Percentiles rank a stretch among this genome's conserved stretches.
These are phyloP conservation scores for Meriones psammophilus DNA, from an alignment of 2,797 vertebrate genomes.

Conservation along the genomic window DNA sequence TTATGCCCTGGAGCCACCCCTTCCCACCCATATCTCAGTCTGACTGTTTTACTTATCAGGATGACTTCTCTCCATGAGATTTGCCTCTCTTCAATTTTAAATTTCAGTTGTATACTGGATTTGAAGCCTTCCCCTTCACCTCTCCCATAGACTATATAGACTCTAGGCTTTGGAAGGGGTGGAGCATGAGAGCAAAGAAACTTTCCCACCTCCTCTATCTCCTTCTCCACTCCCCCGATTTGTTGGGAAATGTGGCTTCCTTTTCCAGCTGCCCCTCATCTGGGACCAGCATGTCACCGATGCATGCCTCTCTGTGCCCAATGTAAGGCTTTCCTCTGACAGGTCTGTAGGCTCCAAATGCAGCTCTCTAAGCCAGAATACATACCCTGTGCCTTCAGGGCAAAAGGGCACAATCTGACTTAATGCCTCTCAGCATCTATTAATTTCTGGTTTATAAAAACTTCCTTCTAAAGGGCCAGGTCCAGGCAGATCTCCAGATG, in stretches of 20 bases:
- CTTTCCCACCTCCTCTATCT: not conserved
- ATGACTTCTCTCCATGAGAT: constrained; percentile 34
- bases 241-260: not conserved
- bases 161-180: not conserved
- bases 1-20: not conserved
- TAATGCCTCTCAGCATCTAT: not conserved
- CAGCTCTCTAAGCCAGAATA: not conserved
- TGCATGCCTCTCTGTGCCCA: not conserved
- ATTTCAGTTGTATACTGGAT: not conserved
- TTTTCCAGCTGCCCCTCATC: not conserved
- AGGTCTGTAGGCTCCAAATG: not conserved
- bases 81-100: constrained; percentile 32
- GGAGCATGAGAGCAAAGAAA: not conserved
- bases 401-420: not conserved
- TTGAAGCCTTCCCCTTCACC: not conserved
- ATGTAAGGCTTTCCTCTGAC: not conserved
- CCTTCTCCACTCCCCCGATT: no score
- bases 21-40: not conserved
- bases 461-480: not conserved
- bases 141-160: not conserved
- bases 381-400: not conserved
- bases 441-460: not conserved
- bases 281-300: not conserved
- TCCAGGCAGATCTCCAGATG: not conserved
- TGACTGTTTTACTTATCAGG: constrained; percentile 60